phyloP scores from a whole-genome alignment of 2,113 vertebrate genomes.

The Mormoops blainvillei region DNA sequence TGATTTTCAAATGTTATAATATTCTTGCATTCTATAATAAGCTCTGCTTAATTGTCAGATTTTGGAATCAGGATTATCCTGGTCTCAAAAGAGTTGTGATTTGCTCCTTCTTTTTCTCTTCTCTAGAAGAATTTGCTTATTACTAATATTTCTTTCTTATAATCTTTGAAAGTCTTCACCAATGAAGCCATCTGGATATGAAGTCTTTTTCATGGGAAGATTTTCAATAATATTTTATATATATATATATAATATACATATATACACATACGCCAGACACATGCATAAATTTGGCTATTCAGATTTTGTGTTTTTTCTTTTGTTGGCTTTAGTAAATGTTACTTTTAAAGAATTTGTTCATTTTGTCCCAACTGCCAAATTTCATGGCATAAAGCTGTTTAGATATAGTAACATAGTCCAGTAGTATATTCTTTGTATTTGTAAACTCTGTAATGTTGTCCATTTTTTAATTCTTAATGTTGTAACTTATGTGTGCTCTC shows the following conservation, averaged over 20 bases:
- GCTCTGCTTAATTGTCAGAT: neutral
- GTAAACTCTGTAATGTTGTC: neutral
- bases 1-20: neutral
- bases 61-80: neutral
- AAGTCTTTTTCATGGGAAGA: neutral
- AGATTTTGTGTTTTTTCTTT: neutral
- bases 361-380: neutral
- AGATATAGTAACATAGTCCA: neutral
- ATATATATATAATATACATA: neutral
- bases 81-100: neutral
- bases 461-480: neutral
- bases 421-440: neutral
- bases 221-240: neutral
- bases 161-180: neutral
- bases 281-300: neutral
- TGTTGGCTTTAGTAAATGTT: neutral
- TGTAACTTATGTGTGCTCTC: neutral
- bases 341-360: neutral
- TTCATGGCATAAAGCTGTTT: neutral
- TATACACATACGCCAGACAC: neutral
- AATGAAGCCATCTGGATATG: neutral
- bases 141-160: neutral
- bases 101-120: neutral
- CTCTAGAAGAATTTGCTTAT: neutral
- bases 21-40: neutral